phyloP scores from a whole-genome alignment of 1,140 invertebrate genomes.

The Temnothorax curvispinosus region DNA sequence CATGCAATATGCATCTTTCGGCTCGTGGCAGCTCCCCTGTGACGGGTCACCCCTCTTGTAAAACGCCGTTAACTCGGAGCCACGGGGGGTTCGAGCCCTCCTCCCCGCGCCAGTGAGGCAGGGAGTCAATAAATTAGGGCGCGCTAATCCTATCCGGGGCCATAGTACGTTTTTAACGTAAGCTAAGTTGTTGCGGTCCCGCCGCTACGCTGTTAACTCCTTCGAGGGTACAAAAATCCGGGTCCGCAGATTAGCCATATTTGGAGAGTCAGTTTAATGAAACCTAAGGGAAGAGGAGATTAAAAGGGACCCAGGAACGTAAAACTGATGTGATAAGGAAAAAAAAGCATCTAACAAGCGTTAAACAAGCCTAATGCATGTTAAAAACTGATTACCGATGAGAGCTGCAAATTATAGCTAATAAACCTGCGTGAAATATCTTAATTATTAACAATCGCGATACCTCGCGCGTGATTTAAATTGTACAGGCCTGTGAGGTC shows the following conservation, averaged over 20 bases:
- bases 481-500: slow-evolving; percentile 11
- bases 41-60: slow-evolving; percentile 33
- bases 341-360: neutral
- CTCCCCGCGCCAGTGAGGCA: neutral
- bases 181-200: slow-evolving; percentile 46
- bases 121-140: slow-evolving; percentile 73
- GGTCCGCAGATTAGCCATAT: slow-evolving; percentile 36
- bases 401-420: neutral
- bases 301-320: neutral
- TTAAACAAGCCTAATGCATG: neutral
- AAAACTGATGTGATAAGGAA: neutral
- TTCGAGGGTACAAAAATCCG: slow-evolving; percentile 33
- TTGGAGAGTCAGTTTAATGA: slow-evolving; percentile 19
- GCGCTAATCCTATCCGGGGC: slow-evolving; percentile 65
- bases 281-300: neutral
- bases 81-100: slow-evolving; percentile 22
- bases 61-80: slow-evolving; percentile 63
- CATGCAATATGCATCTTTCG: slow-evolving; percentile 50
- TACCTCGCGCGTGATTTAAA: neutral
- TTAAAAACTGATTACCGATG: neutral
- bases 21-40: neutral
- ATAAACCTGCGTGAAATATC: neutral
- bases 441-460: slow-evolving; percentile 15
- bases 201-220: slow-evolving; percentile 24
- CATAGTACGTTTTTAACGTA: slow-evolving; percentile 66